Base-by-base conservation (phyloP, 2,113 vertebrate species). In the Phylloscopus whistleri region DNA sequence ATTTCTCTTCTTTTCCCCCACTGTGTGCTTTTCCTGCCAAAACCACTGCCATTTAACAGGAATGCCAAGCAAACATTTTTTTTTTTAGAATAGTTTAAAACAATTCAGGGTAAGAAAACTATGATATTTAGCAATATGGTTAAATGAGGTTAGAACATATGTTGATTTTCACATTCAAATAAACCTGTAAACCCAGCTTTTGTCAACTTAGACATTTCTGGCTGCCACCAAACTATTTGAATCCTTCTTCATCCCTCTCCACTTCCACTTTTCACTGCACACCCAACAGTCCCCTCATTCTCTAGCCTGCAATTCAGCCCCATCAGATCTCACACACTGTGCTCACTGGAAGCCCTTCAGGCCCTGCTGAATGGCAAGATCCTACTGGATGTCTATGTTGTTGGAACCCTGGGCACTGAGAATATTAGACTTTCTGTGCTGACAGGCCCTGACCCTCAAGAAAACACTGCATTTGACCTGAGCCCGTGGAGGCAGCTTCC, bases 1-100 rank as follows among this genome's bases (percentile, higher is more conserved):
- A 84, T 77, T 90, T 89, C 59, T 77, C 63, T 90, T 46, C 58
- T 91, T 85, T 89, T 82, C 33, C 84, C 83, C 78, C 27, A 77
- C 46, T 93, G 75, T n/a, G 78, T 37, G 39, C 15, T 66, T 41
- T 78, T 94, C 39, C 75, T 93, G 74, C 75, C 93, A 93, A 93
- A 94, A 79, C 33, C 26, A 49, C 20, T 8, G 3, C 43, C 41
- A 79, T 90, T 91, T 85, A 90, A 83, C 41, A 93, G 56, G 27
- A 46, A 0, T 58, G 69, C 18, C 62, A 91, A 83, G 15, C 10
- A 73, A 90, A 69, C 22, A 20, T 59, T 33, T 14, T 52, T 53
- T 16, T 13, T 76, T 88, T 76, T 85, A 60, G 22, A 58, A 33
- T 19, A 37, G 11, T 59, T 93, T 88, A 52, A 83, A 93, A 79